Conservation (phyloP, 2,113 vertebrate species). For the Neodontobutis hainanensis region DNA sequence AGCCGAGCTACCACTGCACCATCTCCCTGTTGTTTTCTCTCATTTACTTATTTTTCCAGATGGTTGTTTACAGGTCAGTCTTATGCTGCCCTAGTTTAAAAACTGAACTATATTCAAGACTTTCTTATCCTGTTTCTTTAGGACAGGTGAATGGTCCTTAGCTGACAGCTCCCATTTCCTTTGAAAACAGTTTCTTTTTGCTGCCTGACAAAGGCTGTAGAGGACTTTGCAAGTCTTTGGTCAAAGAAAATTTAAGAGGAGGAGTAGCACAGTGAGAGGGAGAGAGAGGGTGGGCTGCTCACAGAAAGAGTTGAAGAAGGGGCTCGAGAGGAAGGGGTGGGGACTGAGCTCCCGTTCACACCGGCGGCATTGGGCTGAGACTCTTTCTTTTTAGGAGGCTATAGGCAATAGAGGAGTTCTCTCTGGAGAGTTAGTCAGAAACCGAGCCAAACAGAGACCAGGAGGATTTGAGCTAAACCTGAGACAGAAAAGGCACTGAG, state of each 20-base stretch:
- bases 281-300: conserved; percentile 45
- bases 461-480: conserved; percentile 14
- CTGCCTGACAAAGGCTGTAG: conserved; percentile 49
- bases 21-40: conserved; percentile 27
- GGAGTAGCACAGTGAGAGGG: conserved; percentile 37
- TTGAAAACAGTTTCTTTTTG: conserved; percentile 21
- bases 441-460: conserved; percentile 40
- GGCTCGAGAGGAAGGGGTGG: conserved; percentile 54
- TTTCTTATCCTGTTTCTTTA: conserved; percentile 1
- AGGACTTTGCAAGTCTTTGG: conserved; percentile 49
- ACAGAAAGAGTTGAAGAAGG: conserved; percentile 25
- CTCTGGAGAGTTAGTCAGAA: conserved; percentile 44
- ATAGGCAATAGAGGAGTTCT: conserved; percentile 45
- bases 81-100: not conserved
- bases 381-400: conserved; percentile 35
- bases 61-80: conserved; percentile 43
- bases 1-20: conserved; percentile 35
- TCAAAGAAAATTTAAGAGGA: conserved; percentile 59
- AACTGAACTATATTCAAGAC: not conserved
- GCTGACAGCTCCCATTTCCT: conserved; percentile 31
- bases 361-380: conserved; percentile 60
- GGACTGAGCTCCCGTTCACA: conserved; percentile 58
- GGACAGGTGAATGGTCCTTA: conserved; percentile 12
- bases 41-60: conserved; percentile 32
- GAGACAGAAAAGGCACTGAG: conserved; percentile 26